Conservation (phyloP, 2,113 vertebrate genomes). For the Cyanoderma ruficeps region DNA sequence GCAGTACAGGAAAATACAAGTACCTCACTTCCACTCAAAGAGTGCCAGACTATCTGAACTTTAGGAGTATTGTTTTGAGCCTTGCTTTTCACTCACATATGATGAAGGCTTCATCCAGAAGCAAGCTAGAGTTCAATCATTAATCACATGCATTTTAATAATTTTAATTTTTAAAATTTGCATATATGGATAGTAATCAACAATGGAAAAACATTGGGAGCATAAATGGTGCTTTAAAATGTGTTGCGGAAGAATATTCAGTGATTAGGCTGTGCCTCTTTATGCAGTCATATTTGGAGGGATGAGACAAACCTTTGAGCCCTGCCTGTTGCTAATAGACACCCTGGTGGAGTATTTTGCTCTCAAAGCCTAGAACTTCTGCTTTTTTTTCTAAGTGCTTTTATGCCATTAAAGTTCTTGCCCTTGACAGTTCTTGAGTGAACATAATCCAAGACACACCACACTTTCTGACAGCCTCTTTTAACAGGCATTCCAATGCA, state of each 20-base stretch:
- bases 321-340: not conserved
- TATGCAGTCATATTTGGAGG: not conserved
- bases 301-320: not conserved
- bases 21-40: not conserved
- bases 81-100: not conserved
- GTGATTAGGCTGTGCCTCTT: not conserved
- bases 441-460: slow-evolving; percentile 50
- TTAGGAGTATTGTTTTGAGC: not conserved
- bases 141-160: not conserved
- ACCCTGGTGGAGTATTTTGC: not conserved
- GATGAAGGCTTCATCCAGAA: not conserved
- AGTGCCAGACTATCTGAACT: not conserved
- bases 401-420: slow-evolving; percentile 38
- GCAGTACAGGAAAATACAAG: not conserved
- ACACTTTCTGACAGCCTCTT: slow-evolving; percentile 35
- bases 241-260: not conserved
- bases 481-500: slow-evolving; percentile 50
- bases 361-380: not conserved
- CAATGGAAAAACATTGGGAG: not conserved
- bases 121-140: not conserved
- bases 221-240: not conserved
- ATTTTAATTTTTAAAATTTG: not conserved
- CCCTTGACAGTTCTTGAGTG: slow-evolving; percentile 17
- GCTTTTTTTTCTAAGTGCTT: slow-evolving; percentile 9
- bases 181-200: not conserved